Conservation (phyloP, 2,113 vertebrate species). For the Pseudopipra pipra region DNA sequence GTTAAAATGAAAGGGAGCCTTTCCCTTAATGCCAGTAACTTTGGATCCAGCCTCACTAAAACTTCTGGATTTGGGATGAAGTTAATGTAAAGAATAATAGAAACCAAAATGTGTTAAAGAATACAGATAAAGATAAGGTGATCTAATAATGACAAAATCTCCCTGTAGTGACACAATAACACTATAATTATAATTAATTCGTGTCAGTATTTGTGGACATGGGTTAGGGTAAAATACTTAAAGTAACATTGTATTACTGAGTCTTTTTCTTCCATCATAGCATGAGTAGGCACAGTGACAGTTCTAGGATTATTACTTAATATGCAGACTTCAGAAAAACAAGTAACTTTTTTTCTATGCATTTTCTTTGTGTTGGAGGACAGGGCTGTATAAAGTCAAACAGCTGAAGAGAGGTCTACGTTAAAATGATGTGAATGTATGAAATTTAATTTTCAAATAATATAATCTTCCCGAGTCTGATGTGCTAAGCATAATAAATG, state of each 20-base stretch:
- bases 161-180: not conserved
- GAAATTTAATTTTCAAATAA: slow-evolving; percentile 37
- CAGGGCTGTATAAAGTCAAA: not conserved
- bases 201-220: not conserved
- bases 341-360: not conserved
- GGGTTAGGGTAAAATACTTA: not conserved
- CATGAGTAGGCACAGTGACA: not conserved
- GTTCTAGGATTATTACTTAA: not conserved
- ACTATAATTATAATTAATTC: not conserved
- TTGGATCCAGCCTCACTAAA: not conserved
- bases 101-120: not conserved
- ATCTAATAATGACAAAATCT: not conserved
- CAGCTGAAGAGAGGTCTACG: not conserved
- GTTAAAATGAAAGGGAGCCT: not conserved
- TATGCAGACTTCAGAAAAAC: not conserved
- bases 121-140: not conserved
- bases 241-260: not conserved
- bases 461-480: not conserved
- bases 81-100: not conserved
- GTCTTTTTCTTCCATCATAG: not conserved
- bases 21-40: not conserved
- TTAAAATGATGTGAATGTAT: not conserved
- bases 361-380: not conserved
- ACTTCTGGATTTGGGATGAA: not conserved
- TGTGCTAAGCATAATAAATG: slow-evolving; percentile 48